Conservation (phyloP, 1,140 invertebrate species). For the Anoplophora glabripennis region DNA sequence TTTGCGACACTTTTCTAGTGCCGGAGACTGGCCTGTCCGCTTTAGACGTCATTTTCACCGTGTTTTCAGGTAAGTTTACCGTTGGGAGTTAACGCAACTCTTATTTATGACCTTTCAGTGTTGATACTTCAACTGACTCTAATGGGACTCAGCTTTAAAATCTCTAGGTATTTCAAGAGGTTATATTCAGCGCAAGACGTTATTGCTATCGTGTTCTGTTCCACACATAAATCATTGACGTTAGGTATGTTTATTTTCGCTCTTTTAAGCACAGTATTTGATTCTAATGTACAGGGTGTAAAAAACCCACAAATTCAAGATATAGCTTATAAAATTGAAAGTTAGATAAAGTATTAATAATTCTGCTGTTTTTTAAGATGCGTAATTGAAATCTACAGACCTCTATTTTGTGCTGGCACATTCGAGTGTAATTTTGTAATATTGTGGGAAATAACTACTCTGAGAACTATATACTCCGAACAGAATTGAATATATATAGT, state of each 20-base stretch:
- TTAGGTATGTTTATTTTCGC: constrained; percentile 48
- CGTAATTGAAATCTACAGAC: too few relatives aligned
- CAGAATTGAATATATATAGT: too few relatives aligned
- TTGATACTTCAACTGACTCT: constrained; percentile 52
- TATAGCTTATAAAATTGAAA: too few relatives aligned
- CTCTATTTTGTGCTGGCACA: too few relatives aligned
- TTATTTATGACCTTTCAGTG: constrained; percentile 49
- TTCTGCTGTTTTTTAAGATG: too few relatives aligned
- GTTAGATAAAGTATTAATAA: too few relatives aligned
- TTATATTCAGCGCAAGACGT: constrained; percentile 51
- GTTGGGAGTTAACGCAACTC: background rate
- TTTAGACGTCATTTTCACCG: constrained; percentile 52
- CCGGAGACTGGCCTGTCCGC: constrained; percentile 51
- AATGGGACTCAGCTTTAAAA: constrained; percentile 49
- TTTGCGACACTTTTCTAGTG: constrained; percentile 59
- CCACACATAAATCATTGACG: constrained; percentile 60
- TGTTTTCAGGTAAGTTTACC: constrained; percentile 51
- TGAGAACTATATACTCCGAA: too few relatives aligned
- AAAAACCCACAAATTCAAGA: too few relatives aligned
- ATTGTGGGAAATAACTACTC: too few relatives aligned
- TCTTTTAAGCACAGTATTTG: background rate
- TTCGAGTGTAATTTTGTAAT: too few relatives aligned
- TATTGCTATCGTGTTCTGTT: constrained; percentile 57
- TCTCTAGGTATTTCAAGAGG: constrained; percentile 40
- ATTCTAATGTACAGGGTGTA: too few relatives aligned